These are phyloP conservation scores for Galerucella pusilla DNA, from an alignment of 2,888 invertebrate species.

Conservation along the genomic window DNA sequence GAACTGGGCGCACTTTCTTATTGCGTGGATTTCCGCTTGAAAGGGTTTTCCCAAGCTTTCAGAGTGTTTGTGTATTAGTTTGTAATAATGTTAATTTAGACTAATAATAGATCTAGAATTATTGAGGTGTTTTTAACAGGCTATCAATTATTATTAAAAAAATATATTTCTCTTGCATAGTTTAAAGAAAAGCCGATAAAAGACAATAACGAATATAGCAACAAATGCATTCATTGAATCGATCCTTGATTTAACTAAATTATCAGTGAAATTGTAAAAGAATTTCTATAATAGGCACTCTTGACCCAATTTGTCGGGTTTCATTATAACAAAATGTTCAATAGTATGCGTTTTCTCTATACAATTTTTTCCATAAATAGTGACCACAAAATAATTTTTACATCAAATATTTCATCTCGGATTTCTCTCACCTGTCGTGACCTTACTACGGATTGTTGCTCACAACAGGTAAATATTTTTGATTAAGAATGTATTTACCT, in stretches of 20 bases:
- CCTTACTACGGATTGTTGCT: constrained; percentile 22
- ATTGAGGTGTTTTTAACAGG: too few relatives aligned
- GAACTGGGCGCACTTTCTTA: too few relatives aligned
- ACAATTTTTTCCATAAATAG: constrained; percentile 31
- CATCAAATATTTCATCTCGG: constrained; percentile 28
- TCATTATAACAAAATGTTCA: constrained; percentile 23
- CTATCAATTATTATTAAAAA: too few relatives aligned
- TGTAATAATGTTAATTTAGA: too few relatives aligned
- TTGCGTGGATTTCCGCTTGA: too few relatives aligned
- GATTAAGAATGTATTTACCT: too few relatives aligned
- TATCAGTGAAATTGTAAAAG: constrained; percentile 20
- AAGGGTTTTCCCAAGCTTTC: too few relatives aligned
- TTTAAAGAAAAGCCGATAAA: not conserved
- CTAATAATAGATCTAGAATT: too few relatives aligned
- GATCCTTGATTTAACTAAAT: not conserved
- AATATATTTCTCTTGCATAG: not conserved
- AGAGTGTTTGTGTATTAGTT: too few relatives aligned
- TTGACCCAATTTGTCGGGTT: constrained; percentile 23
- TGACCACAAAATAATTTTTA: constrained; percentile 31
- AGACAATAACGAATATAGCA: not conserved
- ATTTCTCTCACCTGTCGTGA: constrained; percentile 39
- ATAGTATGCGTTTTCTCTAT: constrained; percentile 24
- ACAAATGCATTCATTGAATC: not conserved
- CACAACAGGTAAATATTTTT: not conserved
- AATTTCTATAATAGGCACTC: constrained; percentile 12